Percentiles rank a stretch among this genome's conserved stretches.
Conservation (phyloP, 2,888 invertebrate genomes). For the Caenorhabditis doughertyi region DNA sequence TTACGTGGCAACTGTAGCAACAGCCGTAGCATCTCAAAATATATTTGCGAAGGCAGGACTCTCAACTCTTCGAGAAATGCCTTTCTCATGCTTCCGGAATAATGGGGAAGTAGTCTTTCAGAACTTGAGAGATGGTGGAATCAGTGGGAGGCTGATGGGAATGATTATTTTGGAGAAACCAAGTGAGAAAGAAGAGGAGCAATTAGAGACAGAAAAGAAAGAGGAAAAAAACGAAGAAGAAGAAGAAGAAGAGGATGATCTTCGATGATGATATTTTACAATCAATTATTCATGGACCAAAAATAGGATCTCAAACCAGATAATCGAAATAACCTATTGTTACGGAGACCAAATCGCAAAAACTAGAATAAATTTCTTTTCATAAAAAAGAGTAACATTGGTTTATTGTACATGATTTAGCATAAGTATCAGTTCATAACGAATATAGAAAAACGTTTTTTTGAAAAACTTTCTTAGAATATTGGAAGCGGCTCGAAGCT, state of each 20-base stretch:
- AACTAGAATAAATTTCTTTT: too few relatives aligned
- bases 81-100: slow-evolving; percentile 71
- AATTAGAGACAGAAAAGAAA: background rate
- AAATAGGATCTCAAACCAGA: background rate
- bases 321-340: background rate
- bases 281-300: background rate
- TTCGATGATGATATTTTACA: slow-evolving; percentile 7
- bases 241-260: slow-evolving; percentile 36
- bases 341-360: too few relatives aligned
- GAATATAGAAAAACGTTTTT: background rate
- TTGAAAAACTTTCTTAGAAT: background rate
- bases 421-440: too few relatives aligned
- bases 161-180: background rate
- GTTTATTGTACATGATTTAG: too few relatives aligned
- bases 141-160: slow-evolving; percentile 71
- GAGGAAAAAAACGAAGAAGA: slow-evolving; percentile 11
- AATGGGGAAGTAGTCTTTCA: slow-evolving; percentile 61
- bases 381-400: too few relatives aligned
- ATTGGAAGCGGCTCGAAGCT: background rate
- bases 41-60: slow-evolving; percentile 69
- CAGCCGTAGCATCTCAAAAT: slow-evolving; percentile 67
- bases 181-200: background rate
- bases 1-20: slow-evolving; percentile 65
- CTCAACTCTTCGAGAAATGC: slow-evolving; percentile 65
- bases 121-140: slow-evolving; percentile 66